phyloP scores from a whole-genome alignment of 1,140 invertebrate genomes.

The Hetaerina americana region DNA sequence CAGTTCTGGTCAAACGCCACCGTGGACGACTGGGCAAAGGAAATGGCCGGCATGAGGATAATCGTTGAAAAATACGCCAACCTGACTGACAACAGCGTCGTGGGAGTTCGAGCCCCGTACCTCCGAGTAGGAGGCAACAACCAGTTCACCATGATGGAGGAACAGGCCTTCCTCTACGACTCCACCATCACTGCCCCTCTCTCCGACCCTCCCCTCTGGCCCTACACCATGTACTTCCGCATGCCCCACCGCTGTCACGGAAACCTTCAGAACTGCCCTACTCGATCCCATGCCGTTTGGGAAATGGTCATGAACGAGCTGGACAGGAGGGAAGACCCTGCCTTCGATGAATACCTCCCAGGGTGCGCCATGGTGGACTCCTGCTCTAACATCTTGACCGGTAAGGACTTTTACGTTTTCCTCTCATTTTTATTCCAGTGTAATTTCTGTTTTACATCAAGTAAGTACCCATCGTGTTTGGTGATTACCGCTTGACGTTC shows the following conservation, averaged over 20 bases:
- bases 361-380: constrained; percentile 95
- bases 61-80: constrained; percentile 88
- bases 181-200: constrained; percentile 88
- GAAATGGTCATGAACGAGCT: constrained; percentile 97
- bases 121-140: constrained; percentile 88
- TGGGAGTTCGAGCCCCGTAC: constrained; percentile 87
- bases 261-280: constrained; percentile 84
- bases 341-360: constrained; percentile 79
- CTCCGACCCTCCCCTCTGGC: constrained; percentile 87
- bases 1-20: constrained; percentile 88
- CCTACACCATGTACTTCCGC: constrained; percentile 94
- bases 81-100: constrained; percentile 85
- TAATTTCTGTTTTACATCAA: too few relatives aligned
- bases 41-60: constrained; percentile 91
- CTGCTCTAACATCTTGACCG: constrained; percentile 84
- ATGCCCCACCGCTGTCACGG: constrained; percentile 93
- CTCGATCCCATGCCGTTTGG: constrained; percentile 81
- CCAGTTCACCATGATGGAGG: constrained; percentile 96
- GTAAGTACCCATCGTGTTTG: too few relatives aligned
- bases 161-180: constrained; percentile 90
- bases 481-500: too few relatives aligned
- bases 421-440: too few relatives aligned
- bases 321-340: constrained; percentile 81
- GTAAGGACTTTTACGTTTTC: constrained; percentile 92
- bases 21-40: constrained; percentile 88